phyloP scores from a whole-genome alignment of 2,113 vertebrate genomes.

The Bucco capensis region DNA sequence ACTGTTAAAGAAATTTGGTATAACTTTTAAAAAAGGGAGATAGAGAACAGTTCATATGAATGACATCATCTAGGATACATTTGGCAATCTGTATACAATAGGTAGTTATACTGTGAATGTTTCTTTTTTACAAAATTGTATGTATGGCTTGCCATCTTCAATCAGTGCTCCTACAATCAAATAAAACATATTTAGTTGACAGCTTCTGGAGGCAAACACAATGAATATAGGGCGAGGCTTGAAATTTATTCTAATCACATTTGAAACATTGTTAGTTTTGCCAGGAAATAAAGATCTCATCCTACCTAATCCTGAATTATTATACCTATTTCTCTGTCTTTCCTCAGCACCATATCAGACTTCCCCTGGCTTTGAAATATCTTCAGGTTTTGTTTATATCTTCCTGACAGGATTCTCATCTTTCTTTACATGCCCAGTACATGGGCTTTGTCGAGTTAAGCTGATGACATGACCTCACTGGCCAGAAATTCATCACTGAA shows the following conservation, averaged over 20 bases:
- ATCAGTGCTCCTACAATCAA: slow-evolving; percentile 18
- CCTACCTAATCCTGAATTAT: slow-evolving; percentile 65
- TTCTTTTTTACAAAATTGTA: slow-evolving; percentile 44
- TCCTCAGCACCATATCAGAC: slow-evolving; percentile 48
- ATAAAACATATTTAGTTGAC: slow-evolving; percentile 28
- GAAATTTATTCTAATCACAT: slow-evolving; percentile 57
- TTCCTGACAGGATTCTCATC: slow-evolving; percentile 55
- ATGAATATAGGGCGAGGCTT: neutral
- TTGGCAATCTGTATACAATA: neutral
- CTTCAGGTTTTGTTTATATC: slow-evolving; percentile 62
- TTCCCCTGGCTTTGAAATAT: slow-evolving; percentile 33
- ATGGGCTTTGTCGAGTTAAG: slow-evolving; percentile 67
- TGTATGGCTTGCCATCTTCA: slow-evolving; percentile 18
- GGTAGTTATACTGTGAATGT: neutral
- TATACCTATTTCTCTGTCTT: slow-evolving; percentile 56
- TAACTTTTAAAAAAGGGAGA: neutral
- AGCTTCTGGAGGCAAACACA: slow-evolving; percentile 12
- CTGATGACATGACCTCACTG: slow-evolving; percentile 50
- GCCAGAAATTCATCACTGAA: slow-evolving; percentile 44
- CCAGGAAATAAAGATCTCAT: slow-evolving; percentile 46
- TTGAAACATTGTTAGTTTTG: slow-evolving; percentile 64
- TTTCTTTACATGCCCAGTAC: slow-evolving; percentile 49
- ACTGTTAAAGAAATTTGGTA: neutral
- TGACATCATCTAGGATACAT: neutral
- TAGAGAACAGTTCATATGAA: neutral